phyloP scores from a whole-genome alignment of 30 jellyfish, hydroid and myxozoan genomes.

The Chironex yamaguchii region DNA sequence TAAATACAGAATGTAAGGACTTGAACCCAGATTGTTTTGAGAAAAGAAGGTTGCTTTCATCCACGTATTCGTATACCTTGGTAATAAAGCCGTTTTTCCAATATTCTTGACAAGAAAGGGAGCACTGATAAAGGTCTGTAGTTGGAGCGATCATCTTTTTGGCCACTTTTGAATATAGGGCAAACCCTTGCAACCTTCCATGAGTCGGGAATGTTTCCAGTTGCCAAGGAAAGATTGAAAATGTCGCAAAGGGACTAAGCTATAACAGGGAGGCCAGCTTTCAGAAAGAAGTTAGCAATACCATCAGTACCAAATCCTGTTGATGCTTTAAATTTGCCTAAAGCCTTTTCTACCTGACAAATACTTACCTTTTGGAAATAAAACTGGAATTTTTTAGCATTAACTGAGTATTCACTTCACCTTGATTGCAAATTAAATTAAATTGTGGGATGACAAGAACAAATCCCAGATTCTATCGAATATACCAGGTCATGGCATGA shows the following conservation, averaged over 20 bases:
- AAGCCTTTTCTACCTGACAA: not conserved
- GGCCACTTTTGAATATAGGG: conserved; percentile 29
- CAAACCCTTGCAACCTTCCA: conserved; percentile 44
- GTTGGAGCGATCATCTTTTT: conserved; percentile 17
- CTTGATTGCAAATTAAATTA: too few relatives aligned
- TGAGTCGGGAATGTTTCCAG: not conserved
- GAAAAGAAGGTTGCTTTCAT: conserved; percentile 26
- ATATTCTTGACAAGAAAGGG: conserved; percentile 1
- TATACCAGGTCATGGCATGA: not conserved
- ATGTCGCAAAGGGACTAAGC: conserved; percentile 43
- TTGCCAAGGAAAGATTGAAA: conserved; percentile 34
- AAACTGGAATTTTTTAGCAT: conserved; percentile 2
- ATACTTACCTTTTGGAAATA: conserved; percentile 9
- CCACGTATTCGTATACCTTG: conserved; percentile 9
- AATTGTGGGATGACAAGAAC: too few relatives aligned
- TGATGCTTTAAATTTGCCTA: conserved; percentile 27
- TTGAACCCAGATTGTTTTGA: conserved; percentile 69
- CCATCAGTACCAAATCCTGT: conserved; percentile 50
- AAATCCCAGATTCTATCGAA: not conserved
- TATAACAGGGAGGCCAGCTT: conserved; percentile 9
- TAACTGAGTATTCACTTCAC: too few relatives aligned
- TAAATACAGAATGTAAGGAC: conserved; percentile 63
- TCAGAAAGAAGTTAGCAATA: conserved; percentile 36
- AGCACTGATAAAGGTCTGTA: too few relatives aligned
- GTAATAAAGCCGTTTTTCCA: not conserved